Conservation (phyloP, 2,888 invertebrate genomes). For the Cremastinae sp. region DNA sequence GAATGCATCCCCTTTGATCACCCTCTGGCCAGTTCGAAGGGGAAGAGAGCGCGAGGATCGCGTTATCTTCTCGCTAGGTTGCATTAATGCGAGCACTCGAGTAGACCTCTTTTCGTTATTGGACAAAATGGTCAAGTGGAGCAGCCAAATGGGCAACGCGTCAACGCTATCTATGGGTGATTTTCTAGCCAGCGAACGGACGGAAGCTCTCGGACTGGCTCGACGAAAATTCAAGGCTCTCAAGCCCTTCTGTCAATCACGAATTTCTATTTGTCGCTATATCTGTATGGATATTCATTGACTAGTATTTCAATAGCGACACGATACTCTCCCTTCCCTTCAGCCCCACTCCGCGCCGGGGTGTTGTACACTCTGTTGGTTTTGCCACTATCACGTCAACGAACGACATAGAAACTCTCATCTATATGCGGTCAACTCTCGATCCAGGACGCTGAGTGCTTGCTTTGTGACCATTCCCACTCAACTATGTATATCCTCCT, state of each 20-base stretch:
- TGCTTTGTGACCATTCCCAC: conserved; percentile 10
- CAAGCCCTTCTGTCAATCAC: no score
- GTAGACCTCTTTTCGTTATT: conserved; percentile 64
- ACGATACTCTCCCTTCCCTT: conserved; percentile 4
- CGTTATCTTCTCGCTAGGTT: conserved; percentile 76
- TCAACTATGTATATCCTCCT: neutral
- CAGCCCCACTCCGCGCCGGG: no score
- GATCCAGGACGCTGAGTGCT: conserved; percentile 45
- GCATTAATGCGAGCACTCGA: conserved; percentile 74
- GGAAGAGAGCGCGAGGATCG: no score
- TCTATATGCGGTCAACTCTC: conserved; percentile 27
- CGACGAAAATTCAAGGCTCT: no score
- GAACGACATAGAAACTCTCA: conserved; percentile 39
- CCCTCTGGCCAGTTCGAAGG: no score
- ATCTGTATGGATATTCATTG: conserved; percentile 1
- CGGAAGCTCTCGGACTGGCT: no score
- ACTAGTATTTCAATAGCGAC: conserved; percentile 16
- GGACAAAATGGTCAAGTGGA: conserved; percentile 72
- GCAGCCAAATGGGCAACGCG: conserved; percentile 44
- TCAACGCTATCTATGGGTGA: neutral
- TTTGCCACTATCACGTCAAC: conserved; percentile 30
- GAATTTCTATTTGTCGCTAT: no score
- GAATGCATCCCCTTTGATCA: no score
- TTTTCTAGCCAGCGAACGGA: conserved; percentile 2
- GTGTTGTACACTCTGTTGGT: conserved; percentile 24